Base-by-base conservation (phyloP, 2,888 invertebrate species). In the Chloromyia formosa region DNA sequence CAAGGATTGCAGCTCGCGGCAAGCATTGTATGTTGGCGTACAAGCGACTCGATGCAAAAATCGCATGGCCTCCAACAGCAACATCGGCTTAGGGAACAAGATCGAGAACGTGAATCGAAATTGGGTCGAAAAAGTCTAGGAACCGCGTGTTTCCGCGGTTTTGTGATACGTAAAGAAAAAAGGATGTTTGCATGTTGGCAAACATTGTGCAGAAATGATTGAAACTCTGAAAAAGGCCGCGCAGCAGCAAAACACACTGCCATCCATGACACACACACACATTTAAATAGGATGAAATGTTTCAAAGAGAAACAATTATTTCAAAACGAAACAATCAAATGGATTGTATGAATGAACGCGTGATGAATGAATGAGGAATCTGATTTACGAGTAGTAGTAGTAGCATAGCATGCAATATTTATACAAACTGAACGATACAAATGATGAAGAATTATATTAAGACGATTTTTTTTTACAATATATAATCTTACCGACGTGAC, bases 1-100 rank as follows among this genome's bases (percentile, higher is more conserved):
- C 96, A 54, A 92, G 94, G 84, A 86, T 89, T 22, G 89, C 89
- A 79, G 89, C 89, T 79, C 91, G 89, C 79, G 92, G 92, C 73
- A 93, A 92, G 82, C 94, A 95, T 82, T 95, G 95, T 86, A 93
- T 95, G 84, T 90, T 98, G 84, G 97, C 96, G 18, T 98, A 95
- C 87, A 97, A 97, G 86, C 89, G 97, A 77, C 94, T 94, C 84
- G 97, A 97, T 83, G 97, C 97, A 35, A 97, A 97, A 87, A 97
- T 98, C 80, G 97, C 97, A 75, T 98, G 97, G 97, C 97, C 97
- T 23, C 85, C 74, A 89, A 80, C 82, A 10, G 79, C 82, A 5
- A 81, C 81, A 40, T 54, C 74, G 45, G 23, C 49, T 10, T 66
- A 66, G 45, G n/a, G 18, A 1, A 18, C 7, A 22, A 4, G 20